Conservation (phyloP, 2,113 vertebrate genomes). For the Pelobates fuscus region DNA sequence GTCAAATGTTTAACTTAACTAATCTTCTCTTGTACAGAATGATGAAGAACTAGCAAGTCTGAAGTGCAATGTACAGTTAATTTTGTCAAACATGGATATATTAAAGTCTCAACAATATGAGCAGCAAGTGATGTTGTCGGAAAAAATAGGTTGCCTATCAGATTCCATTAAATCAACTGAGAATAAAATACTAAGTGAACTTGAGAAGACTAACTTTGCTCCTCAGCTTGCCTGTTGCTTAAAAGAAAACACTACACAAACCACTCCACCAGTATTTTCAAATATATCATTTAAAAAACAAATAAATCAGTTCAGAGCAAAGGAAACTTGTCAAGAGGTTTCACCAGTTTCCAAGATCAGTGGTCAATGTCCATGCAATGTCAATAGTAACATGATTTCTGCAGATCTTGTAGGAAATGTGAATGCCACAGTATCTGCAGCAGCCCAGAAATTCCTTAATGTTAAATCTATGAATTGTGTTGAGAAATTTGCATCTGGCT, state of each 20-base stretch:
- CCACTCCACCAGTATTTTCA: conserved; percentile 58
- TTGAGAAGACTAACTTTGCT: conserved; percentile 47
- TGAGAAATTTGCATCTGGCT: not conserved
- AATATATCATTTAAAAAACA: conserved; percentile 3
- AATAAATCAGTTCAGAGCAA: accelerated
- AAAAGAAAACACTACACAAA: conserved; percentile 66
- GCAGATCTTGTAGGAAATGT: not conserved
- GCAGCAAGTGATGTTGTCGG: conserved; percentile 59
- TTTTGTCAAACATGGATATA: conserved; percentile 61
- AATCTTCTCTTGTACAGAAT: conserved; percentile 61
- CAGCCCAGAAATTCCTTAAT: not conserved
- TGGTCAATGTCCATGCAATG: not conserved
- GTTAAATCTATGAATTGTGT: not conserved
- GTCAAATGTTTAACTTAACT: not conserved
- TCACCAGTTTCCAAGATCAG: not conserved
- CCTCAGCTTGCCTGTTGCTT: not conserved
- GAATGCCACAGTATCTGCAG: not conserved
- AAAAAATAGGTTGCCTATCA: conserved; percentile 54
- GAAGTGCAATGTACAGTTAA: conserved; percentile 61
- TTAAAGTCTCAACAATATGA: conserved; percentile 64
- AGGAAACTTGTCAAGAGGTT: conserved; percentile 1
- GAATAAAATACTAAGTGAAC: conserved; percentile 55
- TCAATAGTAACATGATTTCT: not conserved
- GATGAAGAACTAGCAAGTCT: conserved; percentile 64
- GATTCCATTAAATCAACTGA: conserved; percentile 54